Conservation (phyloP, 2,113 vertebrate species). For the Neodon shergylaensis region DNA sequence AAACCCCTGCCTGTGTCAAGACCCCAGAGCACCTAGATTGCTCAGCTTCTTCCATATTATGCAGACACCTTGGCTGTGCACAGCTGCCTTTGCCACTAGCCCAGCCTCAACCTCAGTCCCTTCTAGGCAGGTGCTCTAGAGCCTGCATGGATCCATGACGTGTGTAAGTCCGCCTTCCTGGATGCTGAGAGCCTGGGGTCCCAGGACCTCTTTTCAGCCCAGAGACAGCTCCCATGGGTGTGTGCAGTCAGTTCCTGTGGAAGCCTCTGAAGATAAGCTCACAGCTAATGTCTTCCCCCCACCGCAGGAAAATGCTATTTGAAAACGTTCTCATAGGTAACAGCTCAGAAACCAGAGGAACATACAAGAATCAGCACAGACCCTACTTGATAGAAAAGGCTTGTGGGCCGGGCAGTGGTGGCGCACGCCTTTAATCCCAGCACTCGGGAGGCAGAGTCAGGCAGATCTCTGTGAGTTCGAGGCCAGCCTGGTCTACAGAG, state of each 20-base stretch:
- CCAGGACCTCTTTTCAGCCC: background rate
- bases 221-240: background rate
- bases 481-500: too few relatives aligned
- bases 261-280: background rate
- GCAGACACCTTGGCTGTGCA: background rate
- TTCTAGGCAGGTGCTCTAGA: background rate
- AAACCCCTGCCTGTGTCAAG: background rate
- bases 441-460: too few relatives aligned
- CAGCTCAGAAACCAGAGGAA: background rate
- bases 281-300: background rate
- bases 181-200: background rate
- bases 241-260: background rate
- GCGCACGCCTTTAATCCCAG: too few relatives aligned
- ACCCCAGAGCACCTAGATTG: too few relatives aligned
- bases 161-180: background rate
- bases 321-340: background rate
- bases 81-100: background rate
- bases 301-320: background rate
- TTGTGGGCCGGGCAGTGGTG: too few relatives aligned
- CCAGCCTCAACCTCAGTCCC: background rate
- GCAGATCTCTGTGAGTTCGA: too few relatives aligned
- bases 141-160: fast-evolving
- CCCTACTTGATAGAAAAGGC: background rate
- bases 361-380: background rate
- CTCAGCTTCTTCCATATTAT: background rate